Evolutionary conservation across 1,140 invertebrate species (phyloP).

Genomic region (Drosophila pectinifera): DNA sequence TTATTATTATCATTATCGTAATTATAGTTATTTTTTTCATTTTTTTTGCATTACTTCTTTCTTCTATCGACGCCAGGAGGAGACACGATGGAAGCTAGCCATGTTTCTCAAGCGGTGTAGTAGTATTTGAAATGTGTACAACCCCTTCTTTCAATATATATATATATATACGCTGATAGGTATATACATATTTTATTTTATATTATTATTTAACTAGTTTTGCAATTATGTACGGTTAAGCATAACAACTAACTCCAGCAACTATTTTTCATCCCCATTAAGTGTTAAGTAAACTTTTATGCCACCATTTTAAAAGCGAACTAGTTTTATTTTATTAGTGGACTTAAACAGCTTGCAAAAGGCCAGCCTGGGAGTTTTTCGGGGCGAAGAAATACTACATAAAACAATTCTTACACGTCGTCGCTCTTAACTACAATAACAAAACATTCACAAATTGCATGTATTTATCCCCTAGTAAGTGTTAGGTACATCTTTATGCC

Average conservation of each 20-base stretch:
- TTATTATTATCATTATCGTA: conserved; percentile 37
- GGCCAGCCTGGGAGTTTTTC: too few species aligned
- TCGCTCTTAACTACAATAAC: too few species aligned
- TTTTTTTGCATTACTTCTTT: background rate
- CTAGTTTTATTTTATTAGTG: conserved; percentile 4
- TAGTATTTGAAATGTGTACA: conserved; percentile 21
- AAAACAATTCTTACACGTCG: too few species aligned
- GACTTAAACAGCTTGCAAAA: too few species aligned
- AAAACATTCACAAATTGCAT: too few species aligned
- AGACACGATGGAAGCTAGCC: background rate
- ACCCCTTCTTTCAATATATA: conserved; percentile 17
- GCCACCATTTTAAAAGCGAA: conserved; percentile 24
- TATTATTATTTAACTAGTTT: conserved; percentile 44
- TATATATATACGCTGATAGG: conserved; percentile 24
- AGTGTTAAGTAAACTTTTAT: conserved; percentile 44
- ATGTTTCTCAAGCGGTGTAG: conserved; percentile 15
- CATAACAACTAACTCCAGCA: conserved; percentile 29
- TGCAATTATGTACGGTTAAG: conserved; percentile 26
- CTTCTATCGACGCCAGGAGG: background rate
- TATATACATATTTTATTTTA: conserved; percentile 35
- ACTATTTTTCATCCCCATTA: conserved; percentile 37
- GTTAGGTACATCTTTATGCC: too few species aligned
- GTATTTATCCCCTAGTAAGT: too few species aligned
- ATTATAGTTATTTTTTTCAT: conserved; percentile 18
- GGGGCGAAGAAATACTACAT: too few species aligned